Conservation (phyloP, 2,113 vertebrate genomes). For the Neolamprologus brichardi region DNA sequence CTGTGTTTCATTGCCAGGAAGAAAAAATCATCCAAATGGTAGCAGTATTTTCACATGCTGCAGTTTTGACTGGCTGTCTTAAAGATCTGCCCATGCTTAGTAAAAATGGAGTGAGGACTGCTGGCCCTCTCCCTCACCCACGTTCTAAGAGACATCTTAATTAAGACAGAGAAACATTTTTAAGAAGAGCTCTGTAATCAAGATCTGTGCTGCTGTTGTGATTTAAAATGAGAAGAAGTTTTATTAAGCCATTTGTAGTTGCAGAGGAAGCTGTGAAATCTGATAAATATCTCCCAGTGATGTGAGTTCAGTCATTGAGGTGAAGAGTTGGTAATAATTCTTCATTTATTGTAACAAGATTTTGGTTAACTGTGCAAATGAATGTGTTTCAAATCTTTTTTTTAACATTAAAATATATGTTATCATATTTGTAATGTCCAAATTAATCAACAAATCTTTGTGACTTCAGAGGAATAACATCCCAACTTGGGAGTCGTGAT, state of each 20-base stretch:
- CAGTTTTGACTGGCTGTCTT: background rate
- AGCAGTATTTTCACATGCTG: background rate
- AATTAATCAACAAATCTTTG: background rate
- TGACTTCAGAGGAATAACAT: background rate
- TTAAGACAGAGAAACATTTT: background rate
- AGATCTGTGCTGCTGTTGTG: background rate
- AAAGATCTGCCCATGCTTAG: background rate
- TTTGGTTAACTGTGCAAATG: fast-evolving
- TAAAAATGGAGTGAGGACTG: background rate
- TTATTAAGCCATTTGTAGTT: background rate
- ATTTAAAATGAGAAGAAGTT: background rate
- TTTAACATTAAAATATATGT: background rate
- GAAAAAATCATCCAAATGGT: fast-evolving
- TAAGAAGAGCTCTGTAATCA: background rate
- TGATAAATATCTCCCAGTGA: background rate
- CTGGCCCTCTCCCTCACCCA: background rate
- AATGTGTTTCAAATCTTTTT: background rate
- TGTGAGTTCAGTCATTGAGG: background rate
- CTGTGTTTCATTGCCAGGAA: background rate
- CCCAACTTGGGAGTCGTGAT: fast-evolving
- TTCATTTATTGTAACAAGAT: background rate
- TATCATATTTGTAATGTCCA: background rate
- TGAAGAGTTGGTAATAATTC: background rate
- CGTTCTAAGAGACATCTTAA: background rate
- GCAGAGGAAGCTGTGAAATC: background rate